Conservation (phyloP, 2,113 vertebrate species). For the Salminus brasiliensis region DNA sequence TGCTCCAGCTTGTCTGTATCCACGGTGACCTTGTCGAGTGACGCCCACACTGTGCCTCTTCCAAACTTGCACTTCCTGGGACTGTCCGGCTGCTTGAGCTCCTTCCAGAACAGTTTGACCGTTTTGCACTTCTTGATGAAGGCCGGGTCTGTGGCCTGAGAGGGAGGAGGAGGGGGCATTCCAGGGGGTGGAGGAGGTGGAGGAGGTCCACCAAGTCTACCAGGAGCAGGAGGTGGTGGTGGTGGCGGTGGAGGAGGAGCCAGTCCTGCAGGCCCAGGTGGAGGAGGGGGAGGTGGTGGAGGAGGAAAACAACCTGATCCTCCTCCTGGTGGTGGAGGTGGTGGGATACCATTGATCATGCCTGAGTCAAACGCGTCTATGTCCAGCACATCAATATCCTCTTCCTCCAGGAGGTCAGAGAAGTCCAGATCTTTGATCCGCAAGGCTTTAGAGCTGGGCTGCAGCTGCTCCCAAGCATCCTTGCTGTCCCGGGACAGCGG, state of each 20-base stretch:
- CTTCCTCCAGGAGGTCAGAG: constrained; percentile 91
- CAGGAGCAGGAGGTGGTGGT: constrained; percentile 51
- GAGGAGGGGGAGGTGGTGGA: constrained; percentile 75
- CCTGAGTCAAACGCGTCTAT: constrained; percentile 64
- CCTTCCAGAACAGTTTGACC: constrained; percentile 95
- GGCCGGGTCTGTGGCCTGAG: constrained; percentile 43
- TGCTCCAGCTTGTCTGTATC: constrained; percentile 87
- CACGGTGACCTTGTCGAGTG: constrained; percentile 84
- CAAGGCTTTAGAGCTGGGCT: constrained; percentile 71
- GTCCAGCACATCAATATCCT: constrained; percentile 88
- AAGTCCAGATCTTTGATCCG: constrained; percentile 96
- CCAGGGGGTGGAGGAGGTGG: constrained; percentile 36
- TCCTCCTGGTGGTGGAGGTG: constrained; percentile 53
- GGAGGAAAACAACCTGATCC: constrained; percentile 49
- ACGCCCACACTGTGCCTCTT: constrained; percentile 87
- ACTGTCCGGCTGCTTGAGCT: constrained; percentile 82
- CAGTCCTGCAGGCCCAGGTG: neutral
- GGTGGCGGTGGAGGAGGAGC: constrained; percentile 53
- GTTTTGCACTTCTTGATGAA: constrained; percentile 87
- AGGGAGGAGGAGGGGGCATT: constrained; percentile 12
- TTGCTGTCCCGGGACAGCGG: constrained; percentile 73
- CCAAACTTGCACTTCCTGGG: constrained; percentile 79
- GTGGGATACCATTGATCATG: constrained; percentile 54
- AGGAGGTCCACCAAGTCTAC: constrained; percentile 43
- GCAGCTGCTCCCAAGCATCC: constrained; percentile 75